phyloP scores from a whole-genome alignment of 2,888 invertebrate genomes.

The Mesopsocus fuscifrons region DNA sequence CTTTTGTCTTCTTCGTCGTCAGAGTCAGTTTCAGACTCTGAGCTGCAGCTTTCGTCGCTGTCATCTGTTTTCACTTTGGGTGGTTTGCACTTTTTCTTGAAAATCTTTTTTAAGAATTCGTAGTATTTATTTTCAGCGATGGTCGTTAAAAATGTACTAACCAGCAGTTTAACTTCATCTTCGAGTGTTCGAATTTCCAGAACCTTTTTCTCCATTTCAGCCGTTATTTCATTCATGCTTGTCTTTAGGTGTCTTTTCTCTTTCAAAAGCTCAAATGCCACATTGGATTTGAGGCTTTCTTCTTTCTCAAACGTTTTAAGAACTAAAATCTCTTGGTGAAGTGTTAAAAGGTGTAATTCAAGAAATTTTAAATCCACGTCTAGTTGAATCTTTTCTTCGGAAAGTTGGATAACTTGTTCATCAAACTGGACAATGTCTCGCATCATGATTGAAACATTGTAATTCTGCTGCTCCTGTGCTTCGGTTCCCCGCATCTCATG shows the following conservation, averaged over 20 bases:
- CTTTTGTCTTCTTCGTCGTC: constrained; percentile 31
- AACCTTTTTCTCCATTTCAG: constrained; percentile 31
- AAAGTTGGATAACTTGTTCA: constrained; percentile 33
- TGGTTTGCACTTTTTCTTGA: constrained; percentile 61
- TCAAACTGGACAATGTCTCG: constrained; percentile 41
- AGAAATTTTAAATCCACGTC: constrained; percentile 37
- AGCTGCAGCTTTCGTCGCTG: constrained; percentile 25
- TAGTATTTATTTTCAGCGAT: constrained; percentile 54
- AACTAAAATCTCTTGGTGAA: constrained; percentile 55
- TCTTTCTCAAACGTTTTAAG: constrained; percentile 50
- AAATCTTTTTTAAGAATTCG: constrained; percentile 60
- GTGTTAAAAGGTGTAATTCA: constrained; percentile 39
- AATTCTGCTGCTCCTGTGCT: neutral
- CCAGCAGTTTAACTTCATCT: constrained; percentile 29
- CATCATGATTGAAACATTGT: constrained; percentile 2
- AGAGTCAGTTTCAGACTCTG: constrained; percentile 23
- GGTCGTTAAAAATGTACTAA: constrained; percentile 34
- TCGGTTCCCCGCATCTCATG: constrained; percentile 32
- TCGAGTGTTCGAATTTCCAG: constrained; percentile 26
- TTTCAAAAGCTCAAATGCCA: constrained; percentile 34
- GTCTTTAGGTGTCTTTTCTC: constrained; percentile 24
- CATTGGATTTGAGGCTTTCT: constrained; percentile 40
- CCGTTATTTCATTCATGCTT: constrained; percentile 29
- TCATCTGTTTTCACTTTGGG: constrained; percentile 36
- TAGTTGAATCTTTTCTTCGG: constrained; percentile 35